phyloP scores from a whole-genome alignment of 2,797 vertebrate genomes.

The Sebastes vulpes region DNA sequence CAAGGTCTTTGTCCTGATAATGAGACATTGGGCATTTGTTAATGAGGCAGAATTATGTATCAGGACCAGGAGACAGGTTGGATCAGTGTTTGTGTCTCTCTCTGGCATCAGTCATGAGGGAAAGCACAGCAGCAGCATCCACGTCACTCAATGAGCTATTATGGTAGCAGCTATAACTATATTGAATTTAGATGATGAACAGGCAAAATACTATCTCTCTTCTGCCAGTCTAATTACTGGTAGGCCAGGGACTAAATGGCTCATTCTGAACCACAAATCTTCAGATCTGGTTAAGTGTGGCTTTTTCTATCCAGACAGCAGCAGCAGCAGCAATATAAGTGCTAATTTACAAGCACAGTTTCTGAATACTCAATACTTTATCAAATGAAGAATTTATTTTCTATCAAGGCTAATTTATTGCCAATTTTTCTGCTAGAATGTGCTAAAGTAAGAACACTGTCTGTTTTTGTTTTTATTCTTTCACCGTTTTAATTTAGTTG shows the following conservation, averaged over 20 bases:
- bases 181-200: background rate
- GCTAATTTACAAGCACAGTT: background rate
- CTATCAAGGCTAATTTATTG: background rate
- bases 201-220: background rate
- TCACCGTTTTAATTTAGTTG: background rate
- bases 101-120: background rate
- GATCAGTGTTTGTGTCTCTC: background rate
- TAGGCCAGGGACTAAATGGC: background rate
- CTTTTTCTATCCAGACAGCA: too few species aligned
- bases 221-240: background rate
- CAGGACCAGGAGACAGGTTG: constrained; percentile 8
- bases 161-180: background rate
- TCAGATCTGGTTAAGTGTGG: background rate
- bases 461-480: background rate
- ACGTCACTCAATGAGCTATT: background rate
- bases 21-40: constrained; percentile 9
- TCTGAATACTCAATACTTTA: background rate
- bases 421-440: background rate
- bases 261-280: background rate
- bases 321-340: background rate
- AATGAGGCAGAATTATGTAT: constrained; percentile 25
- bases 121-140: background rate
- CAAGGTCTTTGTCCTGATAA: constrained; percentile 24
- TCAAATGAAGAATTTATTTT: background rate
- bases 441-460: background rate